phyloP scores from a whole-genome alignment of 2,113 vertebrate species.

The Hystrix cristata region DNA sequence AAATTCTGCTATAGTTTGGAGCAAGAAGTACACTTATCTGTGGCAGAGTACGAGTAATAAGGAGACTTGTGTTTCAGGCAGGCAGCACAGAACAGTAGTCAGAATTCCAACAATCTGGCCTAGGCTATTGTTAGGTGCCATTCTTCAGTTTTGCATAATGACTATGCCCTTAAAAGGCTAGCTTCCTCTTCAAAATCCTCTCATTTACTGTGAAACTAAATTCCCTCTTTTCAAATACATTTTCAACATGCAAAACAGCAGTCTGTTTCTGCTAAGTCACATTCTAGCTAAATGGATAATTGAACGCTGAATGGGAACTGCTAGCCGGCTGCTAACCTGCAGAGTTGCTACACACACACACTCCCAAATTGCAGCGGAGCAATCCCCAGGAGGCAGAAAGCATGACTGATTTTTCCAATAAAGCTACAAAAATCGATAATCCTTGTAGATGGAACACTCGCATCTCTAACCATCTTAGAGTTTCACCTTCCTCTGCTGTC shows the following conservation, averaged over 20 bases:
- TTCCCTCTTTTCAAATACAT: slow-evolving; percentile 58
- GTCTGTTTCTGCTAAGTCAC: slow-evolving; percentile 82
- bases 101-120: slow-evolving; percentile 52
- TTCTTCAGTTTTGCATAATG: slow-evolving; percentile 54
- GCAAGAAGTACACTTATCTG: background rate
- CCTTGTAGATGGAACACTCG: background rate
- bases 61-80: slow-evolving; percentile 24
- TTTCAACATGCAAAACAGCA: slow-evolving; percentile 74
- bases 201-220: slow-evolving; percentile 65
- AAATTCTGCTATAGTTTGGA: background rate
- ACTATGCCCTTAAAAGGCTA: slow-evolving; percentile 37
- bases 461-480: slow-evolving; percentile 62
- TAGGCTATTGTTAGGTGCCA: slow-evolving; percentile 35
- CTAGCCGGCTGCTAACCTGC: slow-evolving; percentile 72
- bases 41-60: background rate
- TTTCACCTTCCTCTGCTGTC: slow-evolving; percentile 45
- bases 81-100: background rate
- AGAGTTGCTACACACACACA: background rate
- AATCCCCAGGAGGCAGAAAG: slow-evolving; percentile 73
- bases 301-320: slow-evolving; percentile 69
- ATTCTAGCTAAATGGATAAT: slow-evolving; percentile 78
- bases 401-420: slow-evolving; percentile 80
- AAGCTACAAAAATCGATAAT: slow-evolving; percentile 76
- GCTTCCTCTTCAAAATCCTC: slow-evolving; percentile 64
- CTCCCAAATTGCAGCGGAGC: slow-evolving; percentile 51